A percentile compares a stretch with the other conserved stretches of the same genome.
phyloP scores from a whole-genome alignment of 2,113 vertebrate species.

The Mormoops blainvillei region DNA sequence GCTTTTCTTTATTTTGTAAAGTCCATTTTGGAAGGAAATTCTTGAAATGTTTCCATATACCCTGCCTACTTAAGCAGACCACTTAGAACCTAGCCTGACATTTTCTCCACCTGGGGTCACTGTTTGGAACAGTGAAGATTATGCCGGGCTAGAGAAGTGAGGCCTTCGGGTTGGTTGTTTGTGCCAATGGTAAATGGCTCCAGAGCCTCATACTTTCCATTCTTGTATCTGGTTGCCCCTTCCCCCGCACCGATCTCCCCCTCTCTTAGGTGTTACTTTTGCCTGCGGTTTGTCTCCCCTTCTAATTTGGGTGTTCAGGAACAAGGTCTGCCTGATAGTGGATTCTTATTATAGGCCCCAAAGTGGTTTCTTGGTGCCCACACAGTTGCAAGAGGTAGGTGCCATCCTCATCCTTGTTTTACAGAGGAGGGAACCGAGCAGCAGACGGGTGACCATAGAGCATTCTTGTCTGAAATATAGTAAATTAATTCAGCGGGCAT shows the following conservation, averaged over 20 bases:
- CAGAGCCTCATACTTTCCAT: not conserved
- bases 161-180: not conserved
- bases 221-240: not conserved
- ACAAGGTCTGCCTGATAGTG: not conserved
- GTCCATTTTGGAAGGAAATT: not conserved
- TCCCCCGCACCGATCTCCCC: not conserved
- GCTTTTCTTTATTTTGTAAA: not conserved
- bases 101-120: not conserved
- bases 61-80: not conserved
- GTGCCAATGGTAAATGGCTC: too few relatives aligned
- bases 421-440: not conserved
- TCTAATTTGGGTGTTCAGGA: conserved; percentile 20
- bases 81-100: not conserved
- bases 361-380: not conserved
- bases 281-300: not conserved
- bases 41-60: not conserved
- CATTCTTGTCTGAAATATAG: not conserved
- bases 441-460: not conserved
- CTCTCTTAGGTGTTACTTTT: not conserved
- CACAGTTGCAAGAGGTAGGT: not conserved
- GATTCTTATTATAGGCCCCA: not conserved
- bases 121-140: not conserved
- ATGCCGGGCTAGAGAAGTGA: not conserved
- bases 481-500: not conserved
- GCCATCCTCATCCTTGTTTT: not conserved